Evolutionary conservation across 2,888 invertebrate species (phyloP), one percentile per base, ranked within the genome.

Genomic region (Bombylius major): DNA sequence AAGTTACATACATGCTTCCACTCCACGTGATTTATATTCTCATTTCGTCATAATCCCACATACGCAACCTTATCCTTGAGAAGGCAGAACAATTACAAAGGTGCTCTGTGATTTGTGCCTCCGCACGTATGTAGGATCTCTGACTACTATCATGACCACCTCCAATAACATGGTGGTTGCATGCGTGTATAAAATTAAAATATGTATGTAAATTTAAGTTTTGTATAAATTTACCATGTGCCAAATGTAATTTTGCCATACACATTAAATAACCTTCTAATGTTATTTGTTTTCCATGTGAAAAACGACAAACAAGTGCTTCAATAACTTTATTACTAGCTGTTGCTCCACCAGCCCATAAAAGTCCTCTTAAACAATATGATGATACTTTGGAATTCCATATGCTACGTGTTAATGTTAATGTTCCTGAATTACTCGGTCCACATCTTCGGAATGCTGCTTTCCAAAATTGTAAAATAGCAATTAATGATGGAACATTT

Each of bases 261-360:
- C 83, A 82, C 78, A 82, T 78, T 47, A 84, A 72, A 70, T 80
- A 84, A 58, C 79, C 79, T 67, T 83, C 83, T 4, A 81, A 77
- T 4, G 80, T 76, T 14, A 64, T 62, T 49, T 60, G 59, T 48
- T 56, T 58, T 47, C 56, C 56, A 14, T 80, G 80, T 60, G 83
- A 80, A 74, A 81, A 85, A 61, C 85, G 75, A 62, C 83, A 73
- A 60, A 85, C 82, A 56, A 85, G 73, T 67, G 83, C 82, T 76
- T 86, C 86, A 62, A 86, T 77, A 53, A 87, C 87, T 76, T 86
- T 87, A 74, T 84, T 87, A 72, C 83, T 83, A 58, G 86, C 85
- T 62, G 78, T 81, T 65, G 81, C 79, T 32, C 83, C 80, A 44
- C 86, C 84, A 68, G 86, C 84, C 82, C 83, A 79, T 60, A 86